Evolutionary conservation across 2,113 vertebrate genomes (phyloP).

Genomic region (Euleptes europaea): DNA sequence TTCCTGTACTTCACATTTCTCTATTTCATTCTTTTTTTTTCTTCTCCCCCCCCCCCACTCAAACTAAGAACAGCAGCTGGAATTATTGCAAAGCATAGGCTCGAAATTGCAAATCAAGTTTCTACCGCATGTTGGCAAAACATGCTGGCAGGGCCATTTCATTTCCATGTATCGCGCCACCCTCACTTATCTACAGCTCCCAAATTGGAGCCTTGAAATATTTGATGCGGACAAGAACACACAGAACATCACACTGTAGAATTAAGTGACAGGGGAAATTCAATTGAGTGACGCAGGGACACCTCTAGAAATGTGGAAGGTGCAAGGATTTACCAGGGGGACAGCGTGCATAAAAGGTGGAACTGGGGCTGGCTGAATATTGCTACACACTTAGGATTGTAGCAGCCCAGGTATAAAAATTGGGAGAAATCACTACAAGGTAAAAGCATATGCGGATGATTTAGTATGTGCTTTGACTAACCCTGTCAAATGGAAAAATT

Average conservation of each 20-base stretch:
- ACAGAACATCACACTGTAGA: neutral
- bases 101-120: constrained; percentile 22
- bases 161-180: neutral
- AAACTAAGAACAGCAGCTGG: constrained; percentile 26
- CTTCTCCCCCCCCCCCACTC: neutral
- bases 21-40: neutral
- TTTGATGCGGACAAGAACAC: neutral
- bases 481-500: too few species aligned
- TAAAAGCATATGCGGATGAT: too few species aligned
- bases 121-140: constrained; percentile 48
- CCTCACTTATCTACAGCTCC: constrained; percentile 3
- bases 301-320: too few species aligned
- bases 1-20: constrained; percentile 19
- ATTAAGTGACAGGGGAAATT: neutral
- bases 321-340: neutral
- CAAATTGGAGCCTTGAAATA: neutral
- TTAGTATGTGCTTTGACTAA: too few species aligned
- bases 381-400: too few species aligned
- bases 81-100: constrained; percentile 5
- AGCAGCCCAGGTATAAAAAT: too few species aligned
- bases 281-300: neutral
- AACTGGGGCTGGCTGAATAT: too few species aligned
- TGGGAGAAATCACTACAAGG: too few species aligned
- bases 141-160: neutral
- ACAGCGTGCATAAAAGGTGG: neutral